These are phyloP conservation scores for Lutraria lutraria DNA, from an alignment of 2,888 invertebrate genomes.

Conservation along the genomic window DNA sequence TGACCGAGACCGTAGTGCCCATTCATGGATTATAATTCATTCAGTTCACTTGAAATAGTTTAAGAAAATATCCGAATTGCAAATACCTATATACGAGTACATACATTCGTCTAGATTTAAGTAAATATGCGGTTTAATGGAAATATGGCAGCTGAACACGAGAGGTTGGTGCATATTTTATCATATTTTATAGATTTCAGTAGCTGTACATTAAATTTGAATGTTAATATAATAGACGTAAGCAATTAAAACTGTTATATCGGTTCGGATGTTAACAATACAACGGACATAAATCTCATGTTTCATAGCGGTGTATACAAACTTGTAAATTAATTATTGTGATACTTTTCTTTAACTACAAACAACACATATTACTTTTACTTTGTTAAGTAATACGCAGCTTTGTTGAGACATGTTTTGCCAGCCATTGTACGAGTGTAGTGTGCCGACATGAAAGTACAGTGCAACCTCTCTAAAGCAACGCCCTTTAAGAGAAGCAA, in stretches of 20 bases:
- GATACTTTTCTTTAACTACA: neutral
- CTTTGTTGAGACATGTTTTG: conserved; percentile 1
- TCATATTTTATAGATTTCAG: neutral
- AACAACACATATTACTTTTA: neutral
- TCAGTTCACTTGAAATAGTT: conserved; percentile 38
- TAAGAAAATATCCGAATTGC: conserved; percentile 33
- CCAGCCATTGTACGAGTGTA: neutral
- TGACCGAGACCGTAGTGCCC: conserved; percentile 23
- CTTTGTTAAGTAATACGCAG: neutral
- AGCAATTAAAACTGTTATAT: neutral
- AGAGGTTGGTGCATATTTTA: conserved; percentile 30
- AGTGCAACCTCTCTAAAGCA: no score
- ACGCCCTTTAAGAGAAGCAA: no score
- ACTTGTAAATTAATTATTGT: neutral
- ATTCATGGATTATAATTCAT: conserved; percentile 45
- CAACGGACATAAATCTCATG: neutral
- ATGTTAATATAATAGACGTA: neutral
- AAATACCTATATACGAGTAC: conserved; percentile 16
- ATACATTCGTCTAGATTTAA: conserved; percentile 8
- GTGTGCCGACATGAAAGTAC: neutral
- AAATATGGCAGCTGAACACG: conserved; percentile 43
- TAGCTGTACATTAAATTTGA: neutral
- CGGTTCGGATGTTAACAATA: neutral
- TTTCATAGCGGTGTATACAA: neutral
- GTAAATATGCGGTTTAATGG: conserved; percentile 46